Evolutionary conservation across 2,888 invertebrate species (phyloP), one percentile per base, ranked within the genome.

Genomic region (Mesorhabditis spiculigera): DNA sequence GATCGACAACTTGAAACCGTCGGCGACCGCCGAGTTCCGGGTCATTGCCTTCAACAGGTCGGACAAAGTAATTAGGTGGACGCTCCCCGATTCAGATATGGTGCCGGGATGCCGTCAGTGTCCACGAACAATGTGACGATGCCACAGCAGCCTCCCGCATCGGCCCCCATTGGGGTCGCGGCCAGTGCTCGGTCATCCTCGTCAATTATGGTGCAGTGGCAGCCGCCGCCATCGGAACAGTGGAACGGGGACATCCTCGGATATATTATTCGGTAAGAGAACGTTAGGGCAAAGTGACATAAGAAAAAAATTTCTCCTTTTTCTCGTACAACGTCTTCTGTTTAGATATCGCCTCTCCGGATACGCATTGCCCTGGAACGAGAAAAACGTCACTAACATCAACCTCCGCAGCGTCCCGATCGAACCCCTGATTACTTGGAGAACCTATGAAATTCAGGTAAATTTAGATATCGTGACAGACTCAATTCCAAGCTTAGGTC

Each of bases 161-260:
- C 94, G 44, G 93, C 97, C 4, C 97, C 97, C 0, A 67, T 93
- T 67, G 94, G 94, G 44, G 93, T 97, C 84, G 94, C 93, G 80
- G 96, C 95, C 5, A 94, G 94, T 0, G 94, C 96, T 0, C 90
- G 95, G 72, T 94, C 95, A 13, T 92, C 94, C 10, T 93, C 94
- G 0, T 94, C 95, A 87, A 95, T 98, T 73, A 94, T 95, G 82
- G 93, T 95, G 0, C 95, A 95, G 86, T 97, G 96, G 96, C 94
- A 88, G 86, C 93, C 94, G 43, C 97, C 97, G 0, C 88, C 93
- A 6, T 93, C 95, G 84, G 94, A 95, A 85, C 93, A 94, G 84
- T 91, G 94, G 81, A 98, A 97, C 86, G 98, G 97, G 0, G 92
- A 93, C 86, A 93, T 98, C 77, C 88, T 93, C 13, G 97, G 97